Evolutionary conservation across 1,140 invertebrate species (phyloP), one percentile per base, ranked within the genome.

Genomic region (Limonius californicus): DNA sequence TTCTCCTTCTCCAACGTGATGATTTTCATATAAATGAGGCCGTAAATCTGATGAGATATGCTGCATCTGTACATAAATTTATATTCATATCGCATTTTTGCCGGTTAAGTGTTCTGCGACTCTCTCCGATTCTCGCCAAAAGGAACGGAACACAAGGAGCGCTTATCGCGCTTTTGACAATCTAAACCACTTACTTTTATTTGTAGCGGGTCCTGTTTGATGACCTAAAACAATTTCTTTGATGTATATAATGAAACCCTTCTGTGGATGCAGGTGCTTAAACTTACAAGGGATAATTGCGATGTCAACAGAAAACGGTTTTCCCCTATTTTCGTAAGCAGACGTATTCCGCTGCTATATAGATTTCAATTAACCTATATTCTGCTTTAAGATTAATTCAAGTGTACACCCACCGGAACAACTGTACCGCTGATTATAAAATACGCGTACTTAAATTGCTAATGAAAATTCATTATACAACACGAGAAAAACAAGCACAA

Each of bases 11-110:
- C n/a, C 16, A 50, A 50, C 35, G 16, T 54, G 60, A 54, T 53
- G 43, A 56, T 61, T 61, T 61, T 61, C 60, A 55, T 61, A 55
- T 56, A 53, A 61, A 61, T 61, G 43, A 56, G 39, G 21, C 15
- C 35, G 50, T 30, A 61, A 54, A 54, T 61, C 35, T 39, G 35
- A 39, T 27, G 35, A 39, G 8, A 39, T 39, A 39, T 39, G 35
- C 35, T 39, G n/a, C 35, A 39, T 39, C 35, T 39, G 35, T 39
- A 39, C n/a, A 39, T 39, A 39, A 39, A 39, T 39, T 39, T 39
- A 39, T 39, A 39, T 39, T 39, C 35, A 39, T 39, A 39, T 12
- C 35, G 35, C 35, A 39, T 39, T 39, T 39, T 39, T 39, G 8
- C n/a, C 35, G 11, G 8, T 39, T 39, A 39, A 39, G 35, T 39